A percentile compares a stretch with the other conserved stretches of the same genome.
Evolutionary conservation across 2,113 vertebrate genomes (phyloP).

Genomic region (Etheostoma cragini): DNA sequence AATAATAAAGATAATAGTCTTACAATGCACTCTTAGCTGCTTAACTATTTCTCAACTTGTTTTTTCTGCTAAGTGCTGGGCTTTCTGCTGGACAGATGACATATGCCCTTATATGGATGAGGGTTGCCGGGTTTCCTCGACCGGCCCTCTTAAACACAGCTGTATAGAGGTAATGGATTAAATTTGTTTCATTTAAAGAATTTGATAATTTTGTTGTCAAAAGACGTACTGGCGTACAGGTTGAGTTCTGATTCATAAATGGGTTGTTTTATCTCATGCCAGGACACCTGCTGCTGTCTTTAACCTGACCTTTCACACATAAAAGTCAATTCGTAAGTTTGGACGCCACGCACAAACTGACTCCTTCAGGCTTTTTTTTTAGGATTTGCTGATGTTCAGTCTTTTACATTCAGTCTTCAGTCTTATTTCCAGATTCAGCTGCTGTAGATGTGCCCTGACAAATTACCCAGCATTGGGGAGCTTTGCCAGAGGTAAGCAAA

Average conservation of each 20-base stretch:
- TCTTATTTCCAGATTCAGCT: not conserved
- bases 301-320: not conserved
- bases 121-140: too few relatives aligned
- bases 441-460: not conserved
- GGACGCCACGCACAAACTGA: not conserved
- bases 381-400: not conserved
- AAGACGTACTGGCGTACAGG: too few relatives aligned
- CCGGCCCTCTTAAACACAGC: too few relatives aligned
- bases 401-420: not conserved
- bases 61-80: too few relatives aligned
- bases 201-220: too few relatives aligned
- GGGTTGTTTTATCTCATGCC: not conserved
- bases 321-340: not conserved
- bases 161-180: too few relatives aligned
- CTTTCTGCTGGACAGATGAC: too few relatives aligned
- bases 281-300: constrained; percentile 2
- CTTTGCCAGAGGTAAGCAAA: constrained; percentile 36
- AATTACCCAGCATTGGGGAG: constrained; percentile 4
- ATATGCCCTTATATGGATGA: too few relatives aligned
- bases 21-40: too few relatives aligned
- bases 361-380: not conserved
- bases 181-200: too few relatives aligned
- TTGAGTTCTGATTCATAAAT: not conserved
- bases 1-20: too few relatives aligned
- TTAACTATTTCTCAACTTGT: too few relatives aligned